A percentile compares a stretch with the other conserved stretches of the same genome.
Evolutionary conservation across 2,797 vertebrate genomes (phyloP).

Genomic region (Sebastes glaucus): DNA sequence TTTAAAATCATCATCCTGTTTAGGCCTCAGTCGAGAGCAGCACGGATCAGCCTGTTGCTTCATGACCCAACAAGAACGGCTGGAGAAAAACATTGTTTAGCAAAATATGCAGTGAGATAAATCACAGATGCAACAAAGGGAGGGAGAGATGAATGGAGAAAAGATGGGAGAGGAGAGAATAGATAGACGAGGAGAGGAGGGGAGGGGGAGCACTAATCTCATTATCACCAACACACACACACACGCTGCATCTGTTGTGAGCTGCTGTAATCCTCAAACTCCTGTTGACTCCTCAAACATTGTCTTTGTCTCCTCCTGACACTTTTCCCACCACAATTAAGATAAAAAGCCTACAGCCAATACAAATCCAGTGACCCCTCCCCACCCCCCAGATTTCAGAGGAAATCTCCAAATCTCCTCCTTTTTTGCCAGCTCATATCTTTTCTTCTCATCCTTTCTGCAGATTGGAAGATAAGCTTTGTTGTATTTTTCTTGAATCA

Average conservation of each 20-base stretch:
- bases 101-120: not conserved
- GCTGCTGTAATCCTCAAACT: slow-evolving; percentile 47
- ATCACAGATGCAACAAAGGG: not conserved
- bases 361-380: not conserved
- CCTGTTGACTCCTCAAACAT: slow-evolving; percentile 39
- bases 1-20: not conserved
- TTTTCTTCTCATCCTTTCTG: not conserved
- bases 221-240: slow-evolving; percentile 35
- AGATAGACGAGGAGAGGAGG: not conserved
- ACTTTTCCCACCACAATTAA: slow-evolving; percentile 47
- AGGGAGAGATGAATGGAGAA: not conserved
- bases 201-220: slow-evolving; percentile 45
- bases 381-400: not conserved
- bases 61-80: fast-evolving
- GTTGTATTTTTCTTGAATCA: not conserved
- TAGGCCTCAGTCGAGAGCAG: not conserved
- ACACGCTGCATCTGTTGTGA: slow-evolving; percentile 27
- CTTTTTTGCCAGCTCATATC: not conserved
- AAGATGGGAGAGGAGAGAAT: not conserved
- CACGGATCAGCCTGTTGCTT: not conserved
- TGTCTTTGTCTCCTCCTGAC: slow-evolving; percentile 57
- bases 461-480: too few species aligned
- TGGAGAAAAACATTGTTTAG: not conserved
- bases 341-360: slow-evolving; percentile 19
- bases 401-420: not conserved